A percentile compares a stretch with the other conserved stretches of the same genome.
Conservation (phyloP, 2,797 vertebrate species). For the Aselliscus stoliczkanus region DNA sequence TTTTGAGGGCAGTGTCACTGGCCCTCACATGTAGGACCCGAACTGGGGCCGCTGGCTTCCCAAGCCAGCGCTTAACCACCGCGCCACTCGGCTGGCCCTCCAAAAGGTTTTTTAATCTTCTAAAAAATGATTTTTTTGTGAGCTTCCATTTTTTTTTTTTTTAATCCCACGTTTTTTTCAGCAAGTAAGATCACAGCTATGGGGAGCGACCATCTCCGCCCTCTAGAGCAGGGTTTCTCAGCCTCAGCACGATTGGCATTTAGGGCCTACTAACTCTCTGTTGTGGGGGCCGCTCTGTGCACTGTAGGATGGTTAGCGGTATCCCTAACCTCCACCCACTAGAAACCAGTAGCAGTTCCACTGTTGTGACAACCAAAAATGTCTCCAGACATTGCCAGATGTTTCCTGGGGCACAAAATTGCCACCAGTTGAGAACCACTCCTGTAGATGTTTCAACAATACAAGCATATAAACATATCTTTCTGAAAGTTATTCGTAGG, state of each 20-base stretch:
- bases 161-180: background rate
- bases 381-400: background rate
- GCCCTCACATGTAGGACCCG: no score
- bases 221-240: background rate
- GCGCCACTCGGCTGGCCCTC: no score
- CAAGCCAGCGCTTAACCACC: no score
- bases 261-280: background rate
- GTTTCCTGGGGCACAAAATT: background rate
- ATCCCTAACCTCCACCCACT: background rate
- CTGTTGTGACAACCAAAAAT: background rate
- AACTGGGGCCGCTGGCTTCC: no score
- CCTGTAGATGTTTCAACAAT: background rate
- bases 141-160: background rate
- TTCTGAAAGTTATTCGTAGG: background rate
- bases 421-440: background rate
- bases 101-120: background rate
- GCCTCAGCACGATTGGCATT: background rate
- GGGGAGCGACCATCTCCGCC: background rate
- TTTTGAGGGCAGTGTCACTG: no score
- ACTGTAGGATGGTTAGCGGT: background rate
- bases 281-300: background rate
- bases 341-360: background rate
- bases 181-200: background rate
- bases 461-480: background rate
- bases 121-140: background rate